Conservation (phyloP, 2,888 invertebrate genomes). For the Spilarctia lutea region DNA sequence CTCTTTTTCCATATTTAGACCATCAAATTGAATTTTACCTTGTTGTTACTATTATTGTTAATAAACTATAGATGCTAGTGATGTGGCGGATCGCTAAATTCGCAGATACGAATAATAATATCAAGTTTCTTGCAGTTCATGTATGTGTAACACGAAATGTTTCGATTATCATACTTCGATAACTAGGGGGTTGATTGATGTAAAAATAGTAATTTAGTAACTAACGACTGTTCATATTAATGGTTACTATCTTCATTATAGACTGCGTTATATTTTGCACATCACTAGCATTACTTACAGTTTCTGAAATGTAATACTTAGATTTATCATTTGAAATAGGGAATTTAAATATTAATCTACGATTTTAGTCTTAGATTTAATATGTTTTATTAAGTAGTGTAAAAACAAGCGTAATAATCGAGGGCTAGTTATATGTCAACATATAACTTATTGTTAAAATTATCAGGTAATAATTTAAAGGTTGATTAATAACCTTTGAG, state of each 20-base stretch:
- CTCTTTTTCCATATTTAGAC: not conserved
- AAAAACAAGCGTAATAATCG: not conserved
- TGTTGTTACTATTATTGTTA: not conserved
- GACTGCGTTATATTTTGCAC: not conserved
- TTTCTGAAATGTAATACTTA: not conserved
- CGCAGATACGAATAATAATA: not conserved
- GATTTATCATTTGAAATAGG: not conserved
- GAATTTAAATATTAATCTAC: not conserved
- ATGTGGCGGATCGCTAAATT: not conserved
- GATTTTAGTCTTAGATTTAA: not conserved
- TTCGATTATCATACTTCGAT: not conserved
- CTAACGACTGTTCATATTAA: not conserved
- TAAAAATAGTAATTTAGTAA: not conserved
- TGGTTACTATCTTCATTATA: not conserved
- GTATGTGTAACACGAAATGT: too few relatives aligned
- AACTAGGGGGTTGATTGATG: not conserved
- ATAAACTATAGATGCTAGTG: not conserved
- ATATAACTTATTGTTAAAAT: not conserved
- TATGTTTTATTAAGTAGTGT: not conserved
- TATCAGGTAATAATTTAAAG: not conserved
- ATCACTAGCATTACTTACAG: not conserved
- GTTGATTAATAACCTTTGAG: not conserved
- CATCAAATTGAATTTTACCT: not conserved
- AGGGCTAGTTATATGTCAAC: not conserved
- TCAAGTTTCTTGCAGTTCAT: not conserved